Conservation (phyloP, 2,888 invertebrate genomes). For the Diadegma fenestrale region DNA sequence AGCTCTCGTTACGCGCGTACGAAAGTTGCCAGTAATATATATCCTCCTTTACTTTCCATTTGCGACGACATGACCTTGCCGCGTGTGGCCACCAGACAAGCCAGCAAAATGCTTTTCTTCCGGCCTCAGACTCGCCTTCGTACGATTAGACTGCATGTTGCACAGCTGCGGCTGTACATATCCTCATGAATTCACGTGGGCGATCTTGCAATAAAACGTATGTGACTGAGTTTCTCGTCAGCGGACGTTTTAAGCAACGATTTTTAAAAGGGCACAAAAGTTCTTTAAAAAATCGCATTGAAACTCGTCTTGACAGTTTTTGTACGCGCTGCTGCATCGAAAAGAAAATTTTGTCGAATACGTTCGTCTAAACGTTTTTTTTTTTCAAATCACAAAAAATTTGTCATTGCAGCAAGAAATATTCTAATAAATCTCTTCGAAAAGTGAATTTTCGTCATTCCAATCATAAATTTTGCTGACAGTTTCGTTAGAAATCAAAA, state of each 20-base stretch:
- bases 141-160: slow-evolving; percentile 37
- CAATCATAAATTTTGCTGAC: too few relatives aligned
- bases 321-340: too few relatives aligned
- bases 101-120: slow-evolving; percentile 59
- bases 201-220: slow-evolving; percentile 26
- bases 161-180: slow-evolving; percentile 30
- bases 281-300: too few relatives aligned
- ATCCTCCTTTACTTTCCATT: slow-evolving; percentile 67
- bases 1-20: slow-evolving; percentile 67
- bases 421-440: too few relatives aligned
- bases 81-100: slow-evolving; percentile 41
- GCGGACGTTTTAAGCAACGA: neutral
- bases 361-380: too few relatives aligned
- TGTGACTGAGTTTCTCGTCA: slow-evolving; percentile 27
- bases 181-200: slow-evolving; percentile 32
- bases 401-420: too few relatives aligned
- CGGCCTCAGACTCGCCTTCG: slow-evolving; percentile 30
- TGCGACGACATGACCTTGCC: slow-evolving; percentile 69
- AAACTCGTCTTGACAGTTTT: too few relatives aligned
- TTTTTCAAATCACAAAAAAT: too few relatives aligned
- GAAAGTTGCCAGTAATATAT: slow-evolving; percentile 64
- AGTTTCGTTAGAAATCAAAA: too few relatives aligned
- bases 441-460: too few relatives aligned
- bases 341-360: too few relatives aligned
- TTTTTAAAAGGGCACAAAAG: neutral